These are phyloP conservation scores for Butastur rufipennis DNA, from an alignment of 2,113 vertebrate genomes.

Conservation along the genomic window DNA sequence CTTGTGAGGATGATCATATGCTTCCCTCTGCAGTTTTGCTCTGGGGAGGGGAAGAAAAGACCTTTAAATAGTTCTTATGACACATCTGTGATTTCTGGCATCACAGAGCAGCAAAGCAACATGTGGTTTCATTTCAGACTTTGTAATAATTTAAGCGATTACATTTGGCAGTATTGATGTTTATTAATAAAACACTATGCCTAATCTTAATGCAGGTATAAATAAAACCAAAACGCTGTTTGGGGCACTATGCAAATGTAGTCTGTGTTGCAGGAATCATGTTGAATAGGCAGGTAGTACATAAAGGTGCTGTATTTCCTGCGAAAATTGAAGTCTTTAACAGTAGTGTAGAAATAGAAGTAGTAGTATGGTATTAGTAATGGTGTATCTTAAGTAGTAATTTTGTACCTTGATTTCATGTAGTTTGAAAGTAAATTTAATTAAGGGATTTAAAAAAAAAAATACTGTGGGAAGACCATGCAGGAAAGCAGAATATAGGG, in stretches of 20 bases:
- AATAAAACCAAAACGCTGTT: background rate
- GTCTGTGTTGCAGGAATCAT: background rate
- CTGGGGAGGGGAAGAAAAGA: background rate
- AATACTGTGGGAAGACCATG: background rate
- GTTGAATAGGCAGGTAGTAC: background rate
- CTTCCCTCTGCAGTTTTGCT: background rate
- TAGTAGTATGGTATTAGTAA: background rate
- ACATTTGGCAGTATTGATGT: background rate
- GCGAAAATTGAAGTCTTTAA: background rate
- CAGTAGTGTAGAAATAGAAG: background rate
- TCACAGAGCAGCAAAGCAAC: background rate
- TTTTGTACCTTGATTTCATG: background rate
- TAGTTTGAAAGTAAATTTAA: background rate
- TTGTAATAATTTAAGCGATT: background rate
- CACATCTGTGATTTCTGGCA: background rate
- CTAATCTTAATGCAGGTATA: background rate
- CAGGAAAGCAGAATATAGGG: background rate
- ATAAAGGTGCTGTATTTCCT: background rate
- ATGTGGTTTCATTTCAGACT: background rate
- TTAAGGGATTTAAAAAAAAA: background rate
- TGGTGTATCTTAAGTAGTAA: background rate
- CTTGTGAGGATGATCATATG: background rate
- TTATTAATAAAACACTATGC: background rate
- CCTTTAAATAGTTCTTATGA: background rate
- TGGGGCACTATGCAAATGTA: background rate